phyloP scores from a whole-genome alignment of 2,113 vertebrate genomes.

The Neogale vison region DNA sequence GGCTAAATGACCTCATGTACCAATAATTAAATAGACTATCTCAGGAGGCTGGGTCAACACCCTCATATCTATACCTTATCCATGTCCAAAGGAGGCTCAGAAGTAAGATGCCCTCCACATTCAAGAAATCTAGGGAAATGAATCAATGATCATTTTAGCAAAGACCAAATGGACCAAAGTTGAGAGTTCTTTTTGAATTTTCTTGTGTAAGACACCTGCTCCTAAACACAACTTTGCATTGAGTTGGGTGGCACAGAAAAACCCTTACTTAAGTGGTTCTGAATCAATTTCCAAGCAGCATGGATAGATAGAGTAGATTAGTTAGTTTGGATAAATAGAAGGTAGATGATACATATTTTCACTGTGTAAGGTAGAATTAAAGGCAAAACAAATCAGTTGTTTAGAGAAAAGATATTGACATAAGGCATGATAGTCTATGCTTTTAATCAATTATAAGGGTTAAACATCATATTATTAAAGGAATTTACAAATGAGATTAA shows the following conservation, averaged over 20 bases:
- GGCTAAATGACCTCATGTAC: neutral
- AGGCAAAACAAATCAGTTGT: neutral
- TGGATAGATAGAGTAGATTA: neutral
- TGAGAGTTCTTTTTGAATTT: neutral
- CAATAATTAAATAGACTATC: neutral
- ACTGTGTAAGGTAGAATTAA: neutral
- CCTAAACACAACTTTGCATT: neutral
- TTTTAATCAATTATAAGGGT: neutral
- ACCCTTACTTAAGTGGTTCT: neutral
- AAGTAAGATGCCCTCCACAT: neutral
- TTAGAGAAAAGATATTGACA: neutral
- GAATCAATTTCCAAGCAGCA: neutral
- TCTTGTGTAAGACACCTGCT: neutral
- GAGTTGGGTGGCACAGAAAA: neutral
- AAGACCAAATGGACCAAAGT: neutral
- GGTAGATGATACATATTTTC: neutral
- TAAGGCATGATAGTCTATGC: neutral
- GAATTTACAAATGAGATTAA: neutral
- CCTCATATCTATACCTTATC: neutral
- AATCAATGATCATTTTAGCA: neutral
- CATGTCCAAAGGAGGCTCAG: neutral
- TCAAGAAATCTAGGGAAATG: neutral
- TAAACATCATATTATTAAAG: neutral
- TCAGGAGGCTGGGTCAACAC: neutral
- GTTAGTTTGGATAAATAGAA: neutral